A percentile compares a stretch with the other conserved stretches of the same genome.
Conservation (phyloP, 2,888 invertebrate genomes). For the Aspidiotus destructor region DNA sequence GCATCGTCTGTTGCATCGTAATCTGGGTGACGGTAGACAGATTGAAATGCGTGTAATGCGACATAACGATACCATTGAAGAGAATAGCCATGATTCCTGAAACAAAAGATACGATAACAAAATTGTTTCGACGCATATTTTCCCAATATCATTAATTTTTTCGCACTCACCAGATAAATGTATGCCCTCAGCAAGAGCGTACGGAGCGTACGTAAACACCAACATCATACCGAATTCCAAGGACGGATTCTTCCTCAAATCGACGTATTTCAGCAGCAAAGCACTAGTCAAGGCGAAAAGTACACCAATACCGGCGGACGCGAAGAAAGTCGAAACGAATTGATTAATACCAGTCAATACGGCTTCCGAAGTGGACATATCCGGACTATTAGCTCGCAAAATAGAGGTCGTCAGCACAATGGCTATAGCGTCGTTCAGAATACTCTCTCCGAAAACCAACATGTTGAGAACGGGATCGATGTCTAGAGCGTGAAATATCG, state of each 20-base stretch:
- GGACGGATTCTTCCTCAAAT: constrained; percentile 92
- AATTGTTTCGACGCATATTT: background rate
- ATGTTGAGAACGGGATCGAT: constrained; percentile 97
- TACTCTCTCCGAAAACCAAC: constrained; percentile 93
- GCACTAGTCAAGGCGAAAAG: constrained; percentile 89
- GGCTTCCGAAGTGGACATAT: constrained; percentile 66
- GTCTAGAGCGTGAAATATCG: constrained; percentile 95
- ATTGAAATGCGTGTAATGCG: constrained; percentile 98
- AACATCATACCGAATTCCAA: constrained; percentile 97
- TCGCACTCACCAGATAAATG: constrained; percentile 66
- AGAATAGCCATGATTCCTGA: constrained; percentile 97
- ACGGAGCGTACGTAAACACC: constrained; percentile 96
- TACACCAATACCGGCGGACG: constrained; percentile 93
- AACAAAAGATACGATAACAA: constrained; percentile 28
- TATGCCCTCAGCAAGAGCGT: constrained; percentile 93
- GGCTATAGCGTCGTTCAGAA: constrained; percentile 95
- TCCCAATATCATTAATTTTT: background rate
- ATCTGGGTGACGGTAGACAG: constrained; percentile 97
- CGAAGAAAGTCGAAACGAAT: constrained; percentile 89
- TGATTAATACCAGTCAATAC: constrained; percentile 72
- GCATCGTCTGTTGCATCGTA: constrained; percentile 97
- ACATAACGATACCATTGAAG: constrained; percentile 99
- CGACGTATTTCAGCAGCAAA: constrained; percentile 84
- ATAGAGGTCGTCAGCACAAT: constrained; percentile 92
- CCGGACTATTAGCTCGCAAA: constrained; percentile 58